phyloP scores from a whole-genome alignment of 2,888 invertebrate genomes.

The Drosophila tripunctata region DNA sequence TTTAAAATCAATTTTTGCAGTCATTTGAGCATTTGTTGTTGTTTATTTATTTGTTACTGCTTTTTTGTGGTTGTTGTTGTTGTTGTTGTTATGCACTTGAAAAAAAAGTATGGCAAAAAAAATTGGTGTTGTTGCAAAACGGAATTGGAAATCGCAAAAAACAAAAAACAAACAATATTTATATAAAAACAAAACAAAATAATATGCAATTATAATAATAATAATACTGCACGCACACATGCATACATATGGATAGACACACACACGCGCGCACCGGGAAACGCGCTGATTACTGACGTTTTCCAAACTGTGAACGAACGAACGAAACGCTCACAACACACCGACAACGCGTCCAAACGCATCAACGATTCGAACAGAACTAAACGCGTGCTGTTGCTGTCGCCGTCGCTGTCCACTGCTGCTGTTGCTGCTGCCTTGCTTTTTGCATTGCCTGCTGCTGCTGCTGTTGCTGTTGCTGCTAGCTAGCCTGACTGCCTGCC shows the following conservation, averaged over 20 bases:
- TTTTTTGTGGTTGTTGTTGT: slow-evolving; percentile 5
- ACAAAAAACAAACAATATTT: slow-evolving; percentile 28
- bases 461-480: slow-evolving; percentile 32
- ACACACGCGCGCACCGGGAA: slow-evolving; percentile 12
- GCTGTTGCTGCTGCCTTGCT: slow-evolving; percentile 9
- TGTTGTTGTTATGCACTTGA: slow-evolving; percentile 47
- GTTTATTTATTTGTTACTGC: neutral
- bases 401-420: slow-evolving; percentile 6
- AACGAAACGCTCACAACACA: slow-evolving; percentile 35
- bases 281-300: slow-evolving; percentile 40
- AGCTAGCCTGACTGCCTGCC: slow-evolving; percentile 12
- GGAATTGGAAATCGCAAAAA: slow-evolving; percentile 10
- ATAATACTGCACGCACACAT: slow-evolving; percentile 10
- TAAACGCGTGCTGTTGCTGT: slow-evolving; percentile 63
- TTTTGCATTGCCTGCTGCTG: slow-evolving; percentile 31
- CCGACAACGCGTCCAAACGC: slow-evolving; percentile 81
- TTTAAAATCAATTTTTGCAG: slow-evolving; percentile 26
- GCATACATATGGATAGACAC: slow-evolving; percentile 19
- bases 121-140: neutral
- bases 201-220: neutral
- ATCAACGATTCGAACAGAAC: slow-evolving; percentile 83
- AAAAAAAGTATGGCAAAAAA: slow-evolving; percentile 55
- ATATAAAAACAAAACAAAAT: slow-evolving; percentile 1
- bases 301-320: slow-evolving; percentile 17
- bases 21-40: slow-evolving; percentile 28